Base-by-base conservation (phyloP, 2,888 invertebrate species). In the Melinopterus prodromus region DNA sequence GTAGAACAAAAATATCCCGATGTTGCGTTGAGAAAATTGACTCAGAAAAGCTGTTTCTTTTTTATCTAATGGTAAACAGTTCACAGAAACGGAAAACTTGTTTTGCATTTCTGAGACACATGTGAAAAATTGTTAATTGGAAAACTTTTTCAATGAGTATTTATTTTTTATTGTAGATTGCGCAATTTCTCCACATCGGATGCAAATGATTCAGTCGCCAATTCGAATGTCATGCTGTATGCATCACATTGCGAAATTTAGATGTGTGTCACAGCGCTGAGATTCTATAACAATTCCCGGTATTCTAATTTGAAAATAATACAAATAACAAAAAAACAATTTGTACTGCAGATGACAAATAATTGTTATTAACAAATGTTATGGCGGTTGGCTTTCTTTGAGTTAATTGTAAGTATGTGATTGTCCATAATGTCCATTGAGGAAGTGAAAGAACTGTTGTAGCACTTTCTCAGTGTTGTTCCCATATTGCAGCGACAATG, bases 161-260 rank as follows among this genome's bases (percentile, higher is more conserved):
- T 53, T 53, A 9, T 53, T 53, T 53, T 53, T 9, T 53, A 9
- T 7, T 2, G 53, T 53, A 1, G 53, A 12, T 53, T 53, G 53
- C 53, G 53, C 2, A 53, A 53, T 53, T 53, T 53, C 9, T 53
- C 53, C 53, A 9, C 53, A 53, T 53, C 53, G 53, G 53, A 53
- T 53, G 53, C 53, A 53, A 9, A 53, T 53, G 7, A 53, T 53
- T 7, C 7, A 9, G 53, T 53, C 9, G 53, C 53, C 9, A 53
- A 53, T 53, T 12, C 12, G 53, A 2, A 12, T 53, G 53, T 53
- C 53, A 53, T 53, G 53, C 12, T 53, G 53, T 53, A 53, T 53
- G 53, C 53, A 53, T 53, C 53, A 53, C 53, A 53, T 53, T 53
- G 53, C 53, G 53, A 53, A 53, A 53, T 53, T 53, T 53, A 53